A percentile compares a stretch with the other conserved stretches of the same genome.
phyloP scores from a whole-genome alignment of 2,888 invertebrate species.

The Leucozona laternaria region DNA sequence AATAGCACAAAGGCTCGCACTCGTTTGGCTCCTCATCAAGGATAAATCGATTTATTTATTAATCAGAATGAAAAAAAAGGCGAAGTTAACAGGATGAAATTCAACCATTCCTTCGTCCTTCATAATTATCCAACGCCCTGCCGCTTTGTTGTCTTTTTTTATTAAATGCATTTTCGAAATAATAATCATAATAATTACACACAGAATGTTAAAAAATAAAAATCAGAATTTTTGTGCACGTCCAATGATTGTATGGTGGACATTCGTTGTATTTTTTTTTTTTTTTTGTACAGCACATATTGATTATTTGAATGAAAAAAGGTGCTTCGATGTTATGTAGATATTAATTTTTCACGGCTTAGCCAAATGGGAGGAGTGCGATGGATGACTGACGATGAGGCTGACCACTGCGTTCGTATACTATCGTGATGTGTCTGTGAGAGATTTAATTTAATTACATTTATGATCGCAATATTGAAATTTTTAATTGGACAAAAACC shows the following conservation, averaged over 20 bases:
- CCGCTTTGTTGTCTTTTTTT: conserved; percentile 7
- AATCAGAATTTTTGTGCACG: conserved; percentile 17
- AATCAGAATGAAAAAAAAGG: conserved; percentile 46
- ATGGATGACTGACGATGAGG: neutral
- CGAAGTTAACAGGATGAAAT: conserved; percentile 46
- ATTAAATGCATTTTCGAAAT: conserved; percentile 61
- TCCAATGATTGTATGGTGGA: conserved; percentile 44
- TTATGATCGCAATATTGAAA: conserved; percentile 66
- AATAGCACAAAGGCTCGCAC: conserved; percentile 23
- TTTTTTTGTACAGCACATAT: neutral
- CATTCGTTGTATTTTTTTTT: neutral
- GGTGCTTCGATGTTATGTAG: conserved; percentile 3
- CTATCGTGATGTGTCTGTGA: conserved; percentile 42
- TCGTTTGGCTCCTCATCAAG: conserved; percentile 59
- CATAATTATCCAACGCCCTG: neutral
- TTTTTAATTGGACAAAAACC: conserved; percentile 37
- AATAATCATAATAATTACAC: conserved; percentile 50
- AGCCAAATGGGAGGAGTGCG: neutral
- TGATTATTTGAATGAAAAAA: too few species aligned
- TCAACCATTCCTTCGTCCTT: conserved; percentile 22
- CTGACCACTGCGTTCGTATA: neutral
- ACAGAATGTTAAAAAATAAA: conserved; percentile 37
- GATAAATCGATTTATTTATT: conserved; percentile 74
- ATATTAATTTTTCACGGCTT: conserved; percentile 24
- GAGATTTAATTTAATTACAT: conserved; percentile 75